These are phyloP conservation scores for Phylloscopus whistleri DNA, from an alignment of 2,113 vertebrate genomes.

Conservation along the genomic window DNA sequence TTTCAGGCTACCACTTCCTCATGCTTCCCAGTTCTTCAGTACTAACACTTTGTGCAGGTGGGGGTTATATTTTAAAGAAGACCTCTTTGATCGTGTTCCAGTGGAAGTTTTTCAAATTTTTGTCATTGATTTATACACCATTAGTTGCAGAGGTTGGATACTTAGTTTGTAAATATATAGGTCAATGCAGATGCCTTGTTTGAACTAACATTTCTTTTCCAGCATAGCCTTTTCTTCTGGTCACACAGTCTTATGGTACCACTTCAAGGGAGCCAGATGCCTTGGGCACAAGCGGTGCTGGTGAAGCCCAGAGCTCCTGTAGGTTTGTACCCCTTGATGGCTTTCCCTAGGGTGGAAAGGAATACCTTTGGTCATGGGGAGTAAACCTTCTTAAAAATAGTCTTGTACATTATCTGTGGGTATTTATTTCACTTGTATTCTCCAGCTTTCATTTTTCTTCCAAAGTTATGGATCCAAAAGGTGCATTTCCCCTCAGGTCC, in stretches of 20 bases:
- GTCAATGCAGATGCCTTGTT: not conserved
- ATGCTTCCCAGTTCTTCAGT: not conserved
- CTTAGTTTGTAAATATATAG: not conserved
- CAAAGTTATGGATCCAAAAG: not conserved
- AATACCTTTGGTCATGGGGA: not conserved
- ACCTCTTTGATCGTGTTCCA: not conserved
- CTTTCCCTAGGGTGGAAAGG: not conserved
- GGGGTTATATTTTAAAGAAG: not conserved
- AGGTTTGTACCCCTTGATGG: not conserved
- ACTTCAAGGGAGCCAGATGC: not conserved
- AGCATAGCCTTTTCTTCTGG: not conserved
- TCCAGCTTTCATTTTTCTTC: not conserved
- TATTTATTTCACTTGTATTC: not conserved
- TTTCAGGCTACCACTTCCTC: not conserved
- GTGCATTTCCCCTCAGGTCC: not conserved
- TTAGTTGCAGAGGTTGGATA: not conserved
- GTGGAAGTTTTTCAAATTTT: not conserved
- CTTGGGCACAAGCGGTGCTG: not conserved
- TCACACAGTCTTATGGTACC: accelerated
- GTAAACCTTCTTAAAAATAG: not conserved
- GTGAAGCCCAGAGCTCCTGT: not conserved
- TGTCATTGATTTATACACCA: not conserved
- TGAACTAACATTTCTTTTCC: not conserved
- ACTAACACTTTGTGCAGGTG: not conserved
- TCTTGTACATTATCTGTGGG: not conserved